Evolutionary conservation across 2,113 vertebrate genomes (phyloP), one percentile per base, ranked within the genome.

Genomic region (Corapipo altera): DNA sequence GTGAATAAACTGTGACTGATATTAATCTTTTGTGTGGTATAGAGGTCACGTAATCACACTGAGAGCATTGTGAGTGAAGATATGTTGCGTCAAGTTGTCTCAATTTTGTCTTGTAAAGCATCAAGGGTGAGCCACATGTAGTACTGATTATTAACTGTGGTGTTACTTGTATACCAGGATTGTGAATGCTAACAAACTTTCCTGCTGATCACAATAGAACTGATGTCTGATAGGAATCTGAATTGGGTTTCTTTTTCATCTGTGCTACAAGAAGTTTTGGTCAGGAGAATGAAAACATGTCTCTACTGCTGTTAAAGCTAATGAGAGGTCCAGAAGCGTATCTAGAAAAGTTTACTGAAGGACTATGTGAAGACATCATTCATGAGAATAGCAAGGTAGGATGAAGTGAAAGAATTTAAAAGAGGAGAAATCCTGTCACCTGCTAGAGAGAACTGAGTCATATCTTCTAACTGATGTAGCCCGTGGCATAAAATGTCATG

Each of bases 401-500:
- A 52, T 0, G 5, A 58, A 22, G 26, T 35, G 15, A 51, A 81
- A 46, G 15, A 80, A 51, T 64, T 78, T 67, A 43, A 58, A 73
- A 55, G 30, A 71, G 39, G 14, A 43, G 10, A 30, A 5, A 21
- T 46, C 15, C 52, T 41, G 22, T 73, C 78, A 64, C 16, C 39
- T 59, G 5, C 22, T 64, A 39, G 48, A 39, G 23, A 74, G 48
- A 89, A 71, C 20, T 43, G 44, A 61, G 30, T 79, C 5, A 2
- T n/a, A 7, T 73, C 8, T 41, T 85, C 33, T 75, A 30, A 43
- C 35, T 52, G 35, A 83, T 33, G 26, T 6, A 21, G 17, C 49
- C 76, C 0, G 0, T 43, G 30, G n/a, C 15, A 86, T 20, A 69
- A 85, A 82, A 61, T 33, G 11, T 35, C 11, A 58, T 2, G 1